phyloP scores from a whole-genome alignment of 1,140 invertebrate genomes.

The Cephus cinctus region DNA sequence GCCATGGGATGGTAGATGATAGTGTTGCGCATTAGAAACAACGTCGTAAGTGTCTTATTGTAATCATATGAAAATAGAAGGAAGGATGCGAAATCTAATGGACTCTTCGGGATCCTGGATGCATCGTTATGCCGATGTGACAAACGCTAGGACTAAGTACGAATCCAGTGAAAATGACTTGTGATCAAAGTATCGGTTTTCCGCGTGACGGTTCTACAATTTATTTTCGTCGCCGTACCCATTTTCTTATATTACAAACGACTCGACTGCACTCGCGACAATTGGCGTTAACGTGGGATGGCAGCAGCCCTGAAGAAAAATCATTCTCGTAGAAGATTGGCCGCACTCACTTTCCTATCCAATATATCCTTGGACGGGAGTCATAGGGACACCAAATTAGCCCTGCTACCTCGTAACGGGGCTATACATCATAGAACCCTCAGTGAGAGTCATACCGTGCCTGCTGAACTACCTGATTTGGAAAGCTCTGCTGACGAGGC shows the following conservation, averaged over 20 bases:
- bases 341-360: conserved; percentile 87
- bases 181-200: conserved; percentile 20
- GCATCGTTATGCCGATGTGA: conserved; percentile 11
- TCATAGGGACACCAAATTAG: conserved; percentile 79
- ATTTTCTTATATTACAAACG: not conserved
- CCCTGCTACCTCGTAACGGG: conserved; percentile 56
- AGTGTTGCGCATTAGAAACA: too few relatives aligned
- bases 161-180: conserved; percentile 22
- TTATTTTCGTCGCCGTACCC: not conserved
- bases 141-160: conserved; percentile 26
- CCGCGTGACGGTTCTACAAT: conserved; percentile 3
- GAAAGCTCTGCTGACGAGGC: conserved; percentile 29
- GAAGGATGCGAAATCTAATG: not conserved
- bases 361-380: conserved; percentile 94
- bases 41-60: too few relatives aligned
- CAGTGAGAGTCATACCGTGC: conserved; percentile 23
- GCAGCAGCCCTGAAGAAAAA: conserved; percentile 60
- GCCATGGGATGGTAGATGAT: too few relatives aligned
- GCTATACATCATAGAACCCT: conserved; percentile 38
- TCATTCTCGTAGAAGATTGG: conserved; percentile 72
- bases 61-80: not conserved
- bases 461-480: conserved; percentile 15
- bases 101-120: conserved; percentile 7
- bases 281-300: conserved; percentile 49
- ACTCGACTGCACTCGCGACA: not conserved